phyloP scores from a whole-genome alignment of 1,140 invertebrate genomes.

The Cotesia glomerata region DNA sequence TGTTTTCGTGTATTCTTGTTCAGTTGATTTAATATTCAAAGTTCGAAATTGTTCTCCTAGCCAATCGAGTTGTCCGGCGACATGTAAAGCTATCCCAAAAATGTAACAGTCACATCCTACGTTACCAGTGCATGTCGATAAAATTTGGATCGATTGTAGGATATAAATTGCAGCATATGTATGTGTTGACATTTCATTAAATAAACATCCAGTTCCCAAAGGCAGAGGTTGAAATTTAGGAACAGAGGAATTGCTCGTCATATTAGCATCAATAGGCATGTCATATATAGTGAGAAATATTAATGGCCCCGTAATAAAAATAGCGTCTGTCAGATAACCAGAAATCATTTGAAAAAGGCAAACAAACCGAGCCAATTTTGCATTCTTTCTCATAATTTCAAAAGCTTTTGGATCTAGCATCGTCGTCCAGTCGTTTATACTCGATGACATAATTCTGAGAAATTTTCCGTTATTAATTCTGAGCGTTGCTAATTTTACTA shows the following conservation, averaged over 20 bases:
- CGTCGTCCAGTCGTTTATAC: conserved; percentile 18
- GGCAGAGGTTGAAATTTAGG: conserved; percentile 22
- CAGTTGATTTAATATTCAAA: not conserved
- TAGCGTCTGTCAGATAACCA: conserved; percentile 21
- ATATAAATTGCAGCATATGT: conserved; percentile 29
- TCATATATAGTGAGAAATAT: conserved; percentile 21
- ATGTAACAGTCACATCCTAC: conserved; percentile 35
- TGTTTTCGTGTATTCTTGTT: not conserved
- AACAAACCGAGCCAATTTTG: conserved; percentile 19
- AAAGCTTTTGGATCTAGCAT: not conserved
- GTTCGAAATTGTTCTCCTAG: conserved; percentile 19
- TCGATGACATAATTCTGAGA: conserved; percentile 7
- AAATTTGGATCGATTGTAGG: conserved; percentile 25
- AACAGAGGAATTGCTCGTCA: not conserved
- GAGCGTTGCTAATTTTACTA: conserved; percentile 21
- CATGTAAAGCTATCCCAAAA: conserved; percentile 36
- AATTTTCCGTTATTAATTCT: not conserved
- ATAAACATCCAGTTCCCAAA: conserved; percentile 30
- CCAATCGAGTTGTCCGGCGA: conserved; percentile 36
- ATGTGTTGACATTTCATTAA: conserved; percentile 8
- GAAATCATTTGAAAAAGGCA: conserved; percentile 33
- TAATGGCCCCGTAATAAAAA: conserved; percentile 26
- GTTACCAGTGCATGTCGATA: conserved; percentile 29
- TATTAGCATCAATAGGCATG: not conserved
- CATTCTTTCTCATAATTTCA: conserved; percentile 24